Conservation (phyloP, 2,113 vertebrate genomes). For the Oreotrochilus melanogaster region DNA sequence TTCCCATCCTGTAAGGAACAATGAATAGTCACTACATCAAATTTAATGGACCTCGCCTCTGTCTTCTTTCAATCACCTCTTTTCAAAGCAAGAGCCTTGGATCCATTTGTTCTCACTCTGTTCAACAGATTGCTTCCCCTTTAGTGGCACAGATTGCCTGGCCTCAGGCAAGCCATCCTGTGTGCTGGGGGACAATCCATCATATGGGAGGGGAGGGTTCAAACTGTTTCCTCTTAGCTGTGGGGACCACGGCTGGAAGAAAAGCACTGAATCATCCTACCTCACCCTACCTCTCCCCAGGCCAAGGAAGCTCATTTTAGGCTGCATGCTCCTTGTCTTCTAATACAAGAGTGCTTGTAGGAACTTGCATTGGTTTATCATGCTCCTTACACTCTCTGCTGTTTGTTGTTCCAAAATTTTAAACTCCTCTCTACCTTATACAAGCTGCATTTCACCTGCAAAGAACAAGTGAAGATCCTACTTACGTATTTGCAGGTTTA, state of each 20-base stretch:
- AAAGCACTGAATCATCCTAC: constrained; percentile 23
- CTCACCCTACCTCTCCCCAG: background rate
- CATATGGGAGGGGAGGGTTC: background rate
- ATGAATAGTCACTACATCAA: background rate
- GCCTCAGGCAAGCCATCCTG: constrained; percentile 45
- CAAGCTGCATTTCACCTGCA: background rate
- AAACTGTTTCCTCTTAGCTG: constrained; percentile 1
- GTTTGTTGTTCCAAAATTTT: background rate
- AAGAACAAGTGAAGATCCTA: background rate
- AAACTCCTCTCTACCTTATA: background rate
- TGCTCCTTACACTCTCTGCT: background rate
- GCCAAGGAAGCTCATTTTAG: constrained; percentile 18
- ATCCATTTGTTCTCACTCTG: background rate
- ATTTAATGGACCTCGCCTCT: background rate
- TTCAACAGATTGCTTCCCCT: constrained; percentile 32
- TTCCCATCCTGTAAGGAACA: background rate
- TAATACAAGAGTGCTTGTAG: background rate
- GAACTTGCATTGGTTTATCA: background rate
- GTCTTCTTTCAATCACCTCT: background rate
- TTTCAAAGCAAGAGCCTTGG: background rate
- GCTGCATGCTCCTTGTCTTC: background rate
- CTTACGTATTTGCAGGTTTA: background rate
- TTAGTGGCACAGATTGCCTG: constrained; percentile 36
- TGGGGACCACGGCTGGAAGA: background rate
- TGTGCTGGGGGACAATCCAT: constrained; percentile 40